These are phyloP conservation scores for Zaprionus ornatus DNA, from an alignment of 1,140 invertebrate genomes.

Conservation along the genomic window DNA sequence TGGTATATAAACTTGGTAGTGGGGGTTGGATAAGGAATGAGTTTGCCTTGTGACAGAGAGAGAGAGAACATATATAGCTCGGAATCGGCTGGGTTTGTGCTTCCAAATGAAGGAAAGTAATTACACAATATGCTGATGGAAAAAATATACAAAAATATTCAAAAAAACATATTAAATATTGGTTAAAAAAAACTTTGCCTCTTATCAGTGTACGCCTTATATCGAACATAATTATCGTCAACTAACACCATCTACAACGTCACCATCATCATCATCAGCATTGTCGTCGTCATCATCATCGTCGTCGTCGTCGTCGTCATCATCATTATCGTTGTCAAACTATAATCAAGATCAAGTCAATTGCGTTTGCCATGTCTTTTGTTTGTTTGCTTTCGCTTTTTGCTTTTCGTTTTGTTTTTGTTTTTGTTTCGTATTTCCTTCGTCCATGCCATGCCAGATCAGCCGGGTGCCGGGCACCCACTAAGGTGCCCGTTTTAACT, in stretches of 20 bases:
- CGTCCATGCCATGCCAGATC: slow-evolving; percentile 80
- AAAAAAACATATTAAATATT: slow-evolving; percentile 26
- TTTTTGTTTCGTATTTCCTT: slow-evolving; percentile 67
- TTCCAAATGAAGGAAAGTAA: slow-evolving; percentile 1
- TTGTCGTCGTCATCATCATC: slow-evolving; percentile 11
- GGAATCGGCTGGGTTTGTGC: not conserved
- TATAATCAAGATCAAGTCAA: slow-evolving; percentile 43
- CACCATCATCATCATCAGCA: slow-evolving; percentile 11
- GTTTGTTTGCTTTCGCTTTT: slow-evolving; percentile 39
- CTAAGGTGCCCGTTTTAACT: slow-evolving; percentile 66
- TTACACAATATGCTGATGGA: slow-evolving; percentile 21
- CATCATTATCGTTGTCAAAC: slow-evolving; percentile 20
- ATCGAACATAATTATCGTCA: slow-evolving; percentile 32
- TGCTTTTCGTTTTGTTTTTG: slow-evolving; percentile 29
- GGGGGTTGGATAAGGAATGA: not conserved
- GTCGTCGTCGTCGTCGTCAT: slow-evolving; percentile 8
- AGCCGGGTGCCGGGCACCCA: slow-evolving; percentile 67
- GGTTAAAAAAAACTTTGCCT: slow-evolving; percentile 2
- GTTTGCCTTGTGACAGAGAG: not conserved
- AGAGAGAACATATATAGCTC: not conserved
- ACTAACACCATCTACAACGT: slow-evolving; percentile 21
- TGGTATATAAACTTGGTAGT: not conserved
- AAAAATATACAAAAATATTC: slow-evolving; percentile 26
- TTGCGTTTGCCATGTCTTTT: slow-evolving; percentile 22
- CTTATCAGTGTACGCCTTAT: slow-evolving; percentile 28